These are phyloP conservation scores for Pachyramphus minor DNA, from an alignment of 2,113 vertebrate species.

Conservation along the genomic window DNA sequence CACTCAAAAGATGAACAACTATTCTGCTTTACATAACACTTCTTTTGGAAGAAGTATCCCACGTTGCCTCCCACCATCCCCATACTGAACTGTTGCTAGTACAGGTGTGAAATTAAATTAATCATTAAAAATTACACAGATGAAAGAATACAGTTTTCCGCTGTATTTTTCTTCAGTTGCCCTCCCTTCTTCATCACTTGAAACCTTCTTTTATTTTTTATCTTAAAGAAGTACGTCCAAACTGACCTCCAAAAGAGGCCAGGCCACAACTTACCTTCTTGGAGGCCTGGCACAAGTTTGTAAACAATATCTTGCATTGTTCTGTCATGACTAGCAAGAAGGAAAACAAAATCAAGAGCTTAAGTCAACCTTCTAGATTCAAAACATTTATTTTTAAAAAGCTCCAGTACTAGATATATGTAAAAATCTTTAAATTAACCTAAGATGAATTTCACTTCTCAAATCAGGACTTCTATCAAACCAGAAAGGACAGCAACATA, in stretches of 20 bases:
- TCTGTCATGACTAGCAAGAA: constrained; percentile 89
- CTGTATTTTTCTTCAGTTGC: background rate
- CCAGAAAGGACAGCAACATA: background rate
- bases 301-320: constrained; percentile 99
- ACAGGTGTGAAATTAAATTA: background rate
- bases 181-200: background rate
- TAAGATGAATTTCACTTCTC: background rate
- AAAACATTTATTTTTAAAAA: background rate
- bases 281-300: constrained; percentile 97
- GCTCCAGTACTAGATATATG: background rate
- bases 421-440: background rate
- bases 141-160: background rate
- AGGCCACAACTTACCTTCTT: constrained; percentile 84
- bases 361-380: background rate
- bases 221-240: background rate
- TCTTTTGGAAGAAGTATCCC: background rate
- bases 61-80: background rate
- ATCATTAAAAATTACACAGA: background rate
- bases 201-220: background rate
- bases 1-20: background rate
- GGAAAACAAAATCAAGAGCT: background rate
- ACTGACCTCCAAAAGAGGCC: background rate
- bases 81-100: background rate
- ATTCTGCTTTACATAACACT: background rate
- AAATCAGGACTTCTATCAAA: background rate